These are phyloP conservation scores for Anolis carolinensis DNA, from an alignment of 2,113 vertebrate species.

Conservation along the genomic window DNA sequence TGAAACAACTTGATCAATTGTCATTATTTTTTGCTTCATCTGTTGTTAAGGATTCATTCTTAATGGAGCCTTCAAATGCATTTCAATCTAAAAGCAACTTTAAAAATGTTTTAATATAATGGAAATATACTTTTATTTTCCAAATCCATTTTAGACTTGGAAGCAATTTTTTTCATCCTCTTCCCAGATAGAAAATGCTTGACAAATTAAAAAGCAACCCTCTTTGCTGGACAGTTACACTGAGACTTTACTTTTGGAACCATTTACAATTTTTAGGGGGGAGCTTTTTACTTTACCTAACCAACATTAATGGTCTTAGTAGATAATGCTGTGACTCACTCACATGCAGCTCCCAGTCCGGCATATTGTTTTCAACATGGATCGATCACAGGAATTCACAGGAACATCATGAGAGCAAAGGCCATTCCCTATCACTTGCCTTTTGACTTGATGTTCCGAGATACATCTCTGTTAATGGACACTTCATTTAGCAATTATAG, in stretches of 20 bases:
- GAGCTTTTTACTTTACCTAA: not conserved
- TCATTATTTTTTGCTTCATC: not conserved
- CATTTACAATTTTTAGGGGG: not conserved
- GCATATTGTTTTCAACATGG: not conserved
- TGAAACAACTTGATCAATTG: not conserved
- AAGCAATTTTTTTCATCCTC: conserved; percentile 3
- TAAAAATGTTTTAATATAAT: not conserved
- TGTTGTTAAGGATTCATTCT: not conserved
- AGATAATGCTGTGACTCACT: not conserved
- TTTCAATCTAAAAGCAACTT: not conserved
- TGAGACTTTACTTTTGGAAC: not conserved
- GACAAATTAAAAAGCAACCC: not conserved
- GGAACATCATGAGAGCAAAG: too few relatives aligned
- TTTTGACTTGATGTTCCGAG: too few relatives aligned
- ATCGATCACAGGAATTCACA: too few relatives aligned
- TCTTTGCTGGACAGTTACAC: not conserved
- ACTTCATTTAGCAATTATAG: too few relatives aligned
- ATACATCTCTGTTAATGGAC: too few relatives aligned
- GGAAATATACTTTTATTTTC: conserved; percentile 1
- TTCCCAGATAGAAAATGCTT: not conserved
- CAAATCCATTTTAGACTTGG: conserved; percentile 10
- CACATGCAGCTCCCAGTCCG: too few relatives aligned
- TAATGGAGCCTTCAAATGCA: not conserved
- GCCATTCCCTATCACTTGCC: too few relatives aligned
- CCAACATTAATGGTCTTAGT: not conserved